Conservation (phyloP, 1,140 invertebrate genomes). For the Reticulitermes speratus region DNA sequence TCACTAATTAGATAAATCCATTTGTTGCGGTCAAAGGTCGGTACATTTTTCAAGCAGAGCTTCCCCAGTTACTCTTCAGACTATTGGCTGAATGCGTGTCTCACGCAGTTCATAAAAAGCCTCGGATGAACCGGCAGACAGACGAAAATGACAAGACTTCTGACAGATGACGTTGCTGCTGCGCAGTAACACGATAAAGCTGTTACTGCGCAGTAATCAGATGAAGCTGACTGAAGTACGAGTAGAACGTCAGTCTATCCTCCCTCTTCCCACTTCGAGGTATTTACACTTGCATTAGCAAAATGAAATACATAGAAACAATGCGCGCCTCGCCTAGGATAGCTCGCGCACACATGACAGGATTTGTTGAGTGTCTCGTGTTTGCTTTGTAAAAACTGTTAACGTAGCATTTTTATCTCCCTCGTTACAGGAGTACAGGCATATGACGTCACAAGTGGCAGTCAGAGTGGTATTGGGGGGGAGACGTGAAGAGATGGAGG, state of each 20-base stretch:
- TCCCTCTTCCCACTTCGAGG: background rate
- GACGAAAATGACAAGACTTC: background rate
- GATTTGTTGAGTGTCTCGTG: background rate
- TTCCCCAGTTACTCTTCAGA: too few species aligned
- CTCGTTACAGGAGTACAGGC: background rate
- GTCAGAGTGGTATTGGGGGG: background rate
- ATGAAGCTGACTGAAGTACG: background rate
- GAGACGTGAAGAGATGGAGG: background rate
- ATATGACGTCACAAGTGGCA: background rate
- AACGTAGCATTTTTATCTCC: background rate
- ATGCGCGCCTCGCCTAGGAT: background rate
- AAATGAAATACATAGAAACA: background rate
- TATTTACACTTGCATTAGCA: background rate
- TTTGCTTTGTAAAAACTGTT: slow-evolving; percentile 3
- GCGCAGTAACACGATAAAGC: background rate
- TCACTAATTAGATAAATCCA: too few species aligned
- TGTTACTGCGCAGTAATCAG: background rate
- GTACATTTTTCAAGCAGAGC: too few species aligned
- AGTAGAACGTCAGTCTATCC: background rate
- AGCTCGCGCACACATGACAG: background rate
- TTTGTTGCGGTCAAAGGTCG: too few species aligned
- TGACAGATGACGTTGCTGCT: background rate
- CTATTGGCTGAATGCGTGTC: too few species aligned
- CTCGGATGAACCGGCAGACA: background rate
- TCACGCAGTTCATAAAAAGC: background rate